Evolutionary conservation across 1,140 invertebrate genomes (phyloP).

Genomic region (Drosophila orena): DNA sequence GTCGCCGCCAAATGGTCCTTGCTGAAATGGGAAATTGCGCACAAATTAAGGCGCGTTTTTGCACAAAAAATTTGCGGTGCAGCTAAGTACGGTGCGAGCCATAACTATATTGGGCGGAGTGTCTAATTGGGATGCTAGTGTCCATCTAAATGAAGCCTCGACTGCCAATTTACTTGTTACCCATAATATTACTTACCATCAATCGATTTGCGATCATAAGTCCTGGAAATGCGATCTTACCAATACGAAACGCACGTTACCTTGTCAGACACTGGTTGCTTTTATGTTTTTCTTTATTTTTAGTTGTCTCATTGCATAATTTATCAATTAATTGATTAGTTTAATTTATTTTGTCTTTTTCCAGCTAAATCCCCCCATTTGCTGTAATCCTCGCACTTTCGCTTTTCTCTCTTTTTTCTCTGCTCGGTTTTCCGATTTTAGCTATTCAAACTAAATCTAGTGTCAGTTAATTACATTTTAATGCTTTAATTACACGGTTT

Average conservation of each 20-base stretch:
- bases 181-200: not conserved
- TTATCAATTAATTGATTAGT: slow-evolving; percentile 78
- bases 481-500: slow-evolving; percentile 77
- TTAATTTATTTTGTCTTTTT: slow-evolving; percentile 36
- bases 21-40: slow-evolving; percentile 47
- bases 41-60: slow-evolving; percentile 32
- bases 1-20: slow-evolving; percentile 77
- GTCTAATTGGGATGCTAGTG: not conserved
- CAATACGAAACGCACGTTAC: slow-evolving; percentile 2
- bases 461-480: slow-evolving; percentile 74
- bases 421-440: slow-evolving; percentile 31
- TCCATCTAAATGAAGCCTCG: not conserved
- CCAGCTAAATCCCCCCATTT: slow-evolving; percentile 47
- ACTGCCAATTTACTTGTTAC: not conserved
- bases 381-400: slow-evolving; percentile 56
- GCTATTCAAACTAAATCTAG: slow-evolving; percentile 76
- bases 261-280: slow-evolving; percentile 19
- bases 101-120: slow-evolving; percentile 2
- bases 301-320: slow-evolving; percentile 67
- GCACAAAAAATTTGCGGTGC: slow-evolving; percentile 4
- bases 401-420: slow-evolving; percentile 16
- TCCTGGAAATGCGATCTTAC: too few species aligned
- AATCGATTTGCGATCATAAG: too few species aligned
- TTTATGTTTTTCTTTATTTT: slow-evolving; percentile 67
- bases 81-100: slow-evolving; percentile 5